A percentile compares a stretch with the other conserved stretches of the same genome.
phyloP scores from a whole-genome alignment of 2,113 vertebrate genomes.

The Tyto alba region DNA sequence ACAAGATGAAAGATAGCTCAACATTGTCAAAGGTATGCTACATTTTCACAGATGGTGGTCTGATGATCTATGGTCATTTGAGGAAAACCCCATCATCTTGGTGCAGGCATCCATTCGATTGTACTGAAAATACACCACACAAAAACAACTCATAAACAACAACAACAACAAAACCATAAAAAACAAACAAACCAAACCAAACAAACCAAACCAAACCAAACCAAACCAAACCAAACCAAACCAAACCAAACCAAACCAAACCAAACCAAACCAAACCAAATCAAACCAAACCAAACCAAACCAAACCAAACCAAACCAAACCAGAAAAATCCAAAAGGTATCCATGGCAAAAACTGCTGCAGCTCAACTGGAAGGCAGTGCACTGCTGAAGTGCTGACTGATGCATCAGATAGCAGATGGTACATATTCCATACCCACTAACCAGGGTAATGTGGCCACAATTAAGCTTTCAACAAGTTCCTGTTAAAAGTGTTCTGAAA shows the following conservation, averaged over 20 bases:
- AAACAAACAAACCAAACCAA: background rate
- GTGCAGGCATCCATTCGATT: background rate
- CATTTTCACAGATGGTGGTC: background rate
- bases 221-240: too few relatives aligned
- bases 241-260: too few relatives aligned
- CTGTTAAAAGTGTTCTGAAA: background rate
- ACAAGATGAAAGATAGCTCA: background rate
- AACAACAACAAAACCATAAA: background rate
- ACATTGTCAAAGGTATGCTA: background rate
- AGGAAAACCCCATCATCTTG: background rate
- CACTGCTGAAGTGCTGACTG: background rate
- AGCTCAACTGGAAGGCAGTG: background rate
- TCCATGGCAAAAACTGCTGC: background rate
- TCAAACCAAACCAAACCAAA: too few relatives aligned
- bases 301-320: too few relatives aligned
- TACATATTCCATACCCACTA: background rate
- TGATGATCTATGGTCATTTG: background rate
- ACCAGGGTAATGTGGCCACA: background rate
- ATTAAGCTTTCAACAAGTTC: background rate
- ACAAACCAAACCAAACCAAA: too few relatives aligned
- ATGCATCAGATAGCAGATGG: background rate
- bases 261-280: too few relatives aligned
- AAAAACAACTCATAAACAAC: background rate
- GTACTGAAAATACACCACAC: background rate
- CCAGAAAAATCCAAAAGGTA: background rate